phyloP scores from a whole-genome alignment of 2,888 invertebrate species.

The Stomorhina lunata region DNA sequence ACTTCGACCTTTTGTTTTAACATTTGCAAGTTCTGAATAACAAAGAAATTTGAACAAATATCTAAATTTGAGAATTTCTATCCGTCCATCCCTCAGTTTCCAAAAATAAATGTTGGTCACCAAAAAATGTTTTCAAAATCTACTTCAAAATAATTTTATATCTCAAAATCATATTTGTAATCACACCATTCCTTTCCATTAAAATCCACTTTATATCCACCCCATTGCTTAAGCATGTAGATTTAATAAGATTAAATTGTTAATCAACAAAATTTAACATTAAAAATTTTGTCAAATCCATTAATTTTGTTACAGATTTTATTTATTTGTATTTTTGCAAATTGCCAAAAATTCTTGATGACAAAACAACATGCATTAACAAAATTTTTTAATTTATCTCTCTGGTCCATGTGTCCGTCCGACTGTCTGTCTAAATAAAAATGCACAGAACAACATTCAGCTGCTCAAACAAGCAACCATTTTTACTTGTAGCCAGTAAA shows the following conservation, averaged over 20 bases:
- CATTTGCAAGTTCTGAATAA: too few relatives aligned
- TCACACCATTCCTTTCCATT: too few relatives aligned
- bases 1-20: too few relatives aligned
- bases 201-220: too few relatives aligned
- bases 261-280: constrained; percentile 33
- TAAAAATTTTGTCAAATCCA: constrained; percentile 33
- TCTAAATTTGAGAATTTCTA: too few relatives aligned
- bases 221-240: not conserved
- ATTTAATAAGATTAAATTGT: constrained; percentile 23
- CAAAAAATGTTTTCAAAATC: too few relatives aligned
- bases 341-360: constrained; percentile 51
- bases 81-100: too few relatives aligned
- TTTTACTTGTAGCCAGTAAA: constrained; percentile 7
- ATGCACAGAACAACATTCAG: constrained; percentile 40
- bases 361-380: constrained; percentile 63
- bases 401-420: constrained; percentile 57
- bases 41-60: too few relatives aligned
- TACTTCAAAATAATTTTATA: too few relatives aligned
- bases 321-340: not conserved
- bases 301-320: constrained; percentile 32
- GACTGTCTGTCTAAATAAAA: constrained; percentile 51
- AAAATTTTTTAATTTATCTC: constrained; percentile 59
- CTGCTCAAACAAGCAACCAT: constrained; percentile 34
- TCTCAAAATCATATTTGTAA: too few relatives aligned
- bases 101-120: too few relatives aligned